Conservation (phyloP, 1,140 invertebrate genomes). For the Triops cancriformis region DNA sequence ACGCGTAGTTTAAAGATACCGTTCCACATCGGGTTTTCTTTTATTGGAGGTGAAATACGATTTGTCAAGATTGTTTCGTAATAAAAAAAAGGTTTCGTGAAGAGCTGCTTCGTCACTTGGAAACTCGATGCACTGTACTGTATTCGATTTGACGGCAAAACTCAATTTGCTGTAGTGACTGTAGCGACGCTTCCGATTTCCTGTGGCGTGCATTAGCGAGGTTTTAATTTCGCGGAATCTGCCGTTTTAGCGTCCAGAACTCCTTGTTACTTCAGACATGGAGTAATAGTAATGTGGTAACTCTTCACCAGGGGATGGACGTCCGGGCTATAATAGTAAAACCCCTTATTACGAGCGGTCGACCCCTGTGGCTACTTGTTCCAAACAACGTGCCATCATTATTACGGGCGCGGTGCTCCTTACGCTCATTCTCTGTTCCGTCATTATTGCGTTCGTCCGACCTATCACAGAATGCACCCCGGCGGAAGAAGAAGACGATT, state of each 20-base stretch:
- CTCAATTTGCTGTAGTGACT: too few relatives aligned
- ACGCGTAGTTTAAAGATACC: too few relatives aligned
- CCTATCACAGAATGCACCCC: slow-evolving; percentile 43
- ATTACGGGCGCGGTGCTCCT: slow-evolving; percentile 67
- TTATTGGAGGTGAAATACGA: too few relatives aligned
- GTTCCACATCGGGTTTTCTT: too few relatives aligned
- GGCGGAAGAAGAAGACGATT: slow-evolving; percentile 21
- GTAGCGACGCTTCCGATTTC: too few relatives aligned
- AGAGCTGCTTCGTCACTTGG: too few relatives aligned
- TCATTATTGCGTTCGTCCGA: slow-evolving; percentile 81
- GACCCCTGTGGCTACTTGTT: slow-evolving; percentile 69
- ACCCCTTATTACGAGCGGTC: slow-evolving; percentile 63
- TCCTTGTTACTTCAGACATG: slow-evolving; percentile 23
- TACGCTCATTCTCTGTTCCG: slow-evolving; percentile 66
- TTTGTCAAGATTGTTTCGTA: too few relatives aligned
- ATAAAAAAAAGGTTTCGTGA: too few relatives aligned
- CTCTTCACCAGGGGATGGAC: slow-evolving; percentile 54
- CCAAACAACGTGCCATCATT: slow-evolving; percentile 69
- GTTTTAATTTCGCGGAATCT: not conserved
- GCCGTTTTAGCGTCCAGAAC: too few relatives aligned
- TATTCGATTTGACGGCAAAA: too few relatives aligned
- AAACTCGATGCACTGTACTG: too few relatives aligned
- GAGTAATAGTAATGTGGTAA: slow-evolving; percentile 30
- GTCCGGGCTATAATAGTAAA: slow-evolving; percentile 53
- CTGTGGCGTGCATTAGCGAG: too few relatives aligned